A percentile compares a stretch with the other conserved stretches of the same genome.
Evolutionary conservation across 2,888 invertebrate species (phyloP).

Genomic region (Spialia ferax): DNA sequence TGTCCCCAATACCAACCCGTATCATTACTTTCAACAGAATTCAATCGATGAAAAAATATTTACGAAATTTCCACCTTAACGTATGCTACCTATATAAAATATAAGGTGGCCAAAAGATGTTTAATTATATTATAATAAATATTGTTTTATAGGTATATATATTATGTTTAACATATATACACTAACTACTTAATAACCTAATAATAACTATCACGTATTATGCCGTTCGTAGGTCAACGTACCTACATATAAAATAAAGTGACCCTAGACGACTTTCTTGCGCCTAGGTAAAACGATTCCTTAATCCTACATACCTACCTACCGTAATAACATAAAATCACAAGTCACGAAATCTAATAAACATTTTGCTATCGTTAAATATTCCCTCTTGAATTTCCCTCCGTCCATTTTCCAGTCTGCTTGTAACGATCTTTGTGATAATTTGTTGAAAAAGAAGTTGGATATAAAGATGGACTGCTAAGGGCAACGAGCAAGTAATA

Average conservation of each 20-base stretch:
- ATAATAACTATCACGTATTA: too few relatives aligned
- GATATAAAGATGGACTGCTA: slow-evolving; percentile 64
- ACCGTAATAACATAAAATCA: not conserved
- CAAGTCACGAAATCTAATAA: not conserved
- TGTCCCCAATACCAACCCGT: too few relatives aligned
- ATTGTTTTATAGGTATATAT: too few relatives aligned
- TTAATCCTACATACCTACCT: not conserved
- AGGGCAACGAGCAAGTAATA: slow-evolving; percentile 60
- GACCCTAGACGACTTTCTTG: not conserved
- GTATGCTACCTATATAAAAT: too few relatives aligned
- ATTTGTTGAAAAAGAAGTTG: slow-evolving; percentile 60
- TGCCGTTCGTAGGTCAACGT: too few relatives aligned
- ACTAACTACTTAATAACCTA: too few relatives aligned
- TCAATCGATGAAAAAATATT: too few relatives aligned
- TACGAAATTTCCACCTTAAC: too few relatives aligned
- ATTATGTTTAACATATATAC: too few relatives aligned
- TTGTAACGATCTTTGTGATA: slow-evolving; percentile 49
- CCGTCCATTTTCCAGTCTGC: not conserved
- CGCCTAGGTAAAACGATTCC: not conserved
- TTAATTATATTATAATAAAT: too few relatives aligned
- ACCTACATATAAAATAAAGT: not conserved
- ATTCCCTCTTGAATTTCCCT: not conserved
- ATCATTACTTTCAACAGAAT: too few relatives aligned
- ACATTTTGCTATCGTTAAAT: not conserved
- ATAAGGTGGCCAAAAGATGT: too few relatives aligned